Conservation (phyloP, 2,113 vertebrate species). For the Plotosus lineatus region DNA sequence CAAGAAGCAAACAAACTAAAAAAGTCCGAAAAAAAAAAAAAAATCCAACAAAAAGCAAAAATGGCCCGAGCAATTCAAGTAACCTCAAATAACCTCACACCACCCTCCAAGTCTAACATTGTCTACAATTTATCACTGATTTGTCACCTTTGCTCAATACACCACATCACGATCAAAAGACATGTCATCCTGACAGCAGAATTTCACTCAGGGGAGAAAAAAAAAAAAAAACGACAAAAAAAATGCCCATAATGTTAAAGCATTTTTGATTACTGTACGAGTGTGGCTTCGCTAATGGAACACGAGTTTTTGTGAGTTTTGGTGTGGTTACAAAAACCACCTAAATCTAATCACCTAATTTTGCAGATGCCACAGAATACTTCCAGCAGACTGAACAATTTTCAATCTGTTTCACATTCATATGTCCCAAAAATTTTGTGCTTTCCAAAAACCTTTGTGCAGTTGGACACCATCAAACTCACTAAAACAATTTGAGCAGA, state of each 20-base stretch:
- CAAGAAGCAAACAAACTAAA: background rate
- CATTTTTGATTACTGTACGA: background rate
- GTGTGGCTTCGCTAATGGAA: no score
- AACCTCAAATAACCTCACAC: constrained; percentile 57
- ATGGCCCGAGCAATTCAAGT: constrained; percentile 49
- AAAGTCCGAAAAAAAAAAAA: constrained; percentile 16
- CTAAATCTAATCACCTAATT: no score
- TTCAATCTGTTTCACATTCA: no score
- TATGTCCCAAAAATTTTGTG: no score
- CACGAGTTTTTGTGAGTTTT: no score
- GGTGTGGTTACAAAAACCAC: no score
- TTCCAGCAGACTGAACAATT: no score
- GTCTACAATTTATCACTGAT: constrained; percentile 69
- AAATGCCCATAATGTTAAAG: no score
- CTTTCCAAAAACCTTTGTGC: no score
- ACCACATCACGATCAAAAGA: constrained; percentile 33
- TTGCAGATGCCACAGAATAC: no score
- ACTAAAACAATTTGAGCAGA: no score
- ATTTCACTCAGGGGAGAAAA: background rate
- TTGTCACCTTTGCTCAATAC: constrained; percentile 68
- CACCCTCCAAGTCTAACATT: constrained; percentile 70
- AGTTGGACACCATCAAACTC: no score
- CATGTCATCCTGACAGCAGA: constrained; percentile 18
- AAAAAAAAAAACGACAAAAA: background rate
- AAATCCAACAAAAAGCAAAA: constrained; percentile 25